Evolutionary conservation across 2,113 vertebrate species (phyloP).

Genomic region (Paracanthobrama guichenoti): DNA sequence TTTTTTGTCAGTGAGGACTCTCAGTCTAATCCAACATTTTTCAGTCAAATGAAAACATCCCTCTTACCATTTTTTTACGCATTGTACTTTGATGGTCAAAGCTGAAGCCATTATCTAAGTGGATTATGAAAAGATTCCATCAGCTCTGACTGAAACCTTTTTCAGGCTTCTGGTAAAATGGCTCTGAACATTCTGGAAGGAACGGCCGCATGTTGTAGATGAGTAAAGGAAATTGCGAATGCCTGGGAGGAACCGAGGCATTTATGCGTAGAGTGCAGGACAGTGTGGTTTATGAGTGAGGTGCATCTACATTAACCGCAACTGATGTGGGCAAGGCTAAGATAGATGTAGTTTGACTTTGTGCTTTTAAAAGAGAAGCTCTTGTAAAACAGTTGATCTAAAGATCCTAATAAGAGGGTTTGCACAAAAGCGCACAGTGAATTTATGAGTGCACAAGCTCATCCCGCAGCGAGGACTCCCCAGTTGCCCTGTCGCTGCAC

Average conservation of each 20-base stretch:
- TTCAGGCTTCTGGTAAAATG: constrained; percentile 40
- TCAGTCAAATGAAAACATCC: constrained; percentile 60
- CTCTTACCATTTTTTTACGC: constrained; percentile 49
- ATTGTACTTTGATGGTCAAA: constrained; percentile 58
- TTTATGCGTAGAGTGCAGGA: constrained; percentile 10
- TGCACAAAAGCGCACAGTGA: background rate
- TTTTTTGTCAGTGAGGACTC: constrained; percentile 17
- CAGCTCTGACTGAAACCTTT: constrained; percentile 8
- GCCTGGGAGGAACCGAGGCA: background rate
- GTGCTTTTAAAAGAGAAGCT: constrained; percentile 21
- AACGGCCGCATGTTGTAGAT: background rate
- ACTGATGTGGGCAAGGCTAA: background rate
- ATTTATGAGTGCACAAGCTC: background rate
- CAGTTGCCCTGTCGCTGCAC: constrained; percentile 31
- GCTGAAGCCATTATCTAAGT: constrained; percentile 47
- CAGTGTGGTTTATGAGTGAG: constrained; percentile 1
- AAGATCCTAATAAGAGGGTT: constrained; percentile 23
- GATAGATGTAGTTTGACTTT: background rate
- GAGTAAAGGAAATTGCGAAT: constrained; percentile 29
- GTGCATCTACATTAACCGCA: constrained; percentile 14
- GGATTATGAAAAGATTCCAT: constrained; percentile 49
- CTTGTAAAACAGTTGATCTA: constrained; percentile 13
- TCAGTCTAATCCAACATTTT: constrained; percentile 51
- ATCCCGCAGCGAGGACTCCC: constrained; percentile 14
- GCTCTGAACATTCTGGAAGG: background rate